Base-by-base conservation (phyloP, 2,113 vertebrate species). In the Oplegnathus fasciatus region DNA sequence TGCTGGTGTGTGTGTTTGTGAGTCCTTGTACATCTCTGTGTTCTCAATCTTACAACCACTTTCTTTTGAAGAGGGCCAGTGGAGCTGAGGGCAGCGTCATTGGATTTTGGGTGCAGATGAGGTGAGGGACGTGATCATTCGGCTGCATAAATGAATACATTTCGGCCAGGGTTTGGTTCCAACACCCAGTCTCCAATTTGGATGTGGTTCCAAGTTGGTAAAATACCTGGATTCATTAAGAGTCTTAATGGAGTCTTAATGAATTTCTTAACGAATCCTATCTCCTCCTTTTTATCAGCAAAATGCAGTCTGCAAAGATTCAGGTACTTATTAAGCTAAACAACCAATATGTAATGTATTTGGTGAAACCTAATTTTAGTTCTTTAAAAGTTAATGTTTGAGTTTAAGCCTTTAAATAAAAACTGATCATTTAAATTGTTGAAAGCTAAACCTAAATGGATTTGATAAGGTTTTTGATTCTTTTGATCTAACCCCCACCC, bases 111-210 rank as follows among this genome's bases (percentile, higher is more conserved):
- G 71, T 67, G 82, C 62, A 75, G 73, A 82, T 26, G 78, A 82
- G 74, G 40, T 57, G 14, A 75, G 52, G 1, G 75, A 67, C 30
- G 28, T 50, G 79, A 82, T 65, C 70, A 61, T 34, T 71, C 24
- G 24, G 66, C 85, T 30, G 75, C 70, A 85, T 80, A 57, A 46
- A 80, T 90, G 42, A 85, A 66, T 76, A 61, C 32, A 77, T 80
- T 70, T 48, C 1, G 10, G 22, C 26, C 72, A 28, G 6, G 20
- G 11, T 52, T 61, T 0, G 14, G 37, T 18, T 69, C 54, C 48
- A 46, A 10, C 17, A 20, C 14, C 13, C 50, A 44, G 5, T 8
- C 50, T 57, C n/a, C 32, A 34, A 13, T 73, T 73, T 78, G 30
- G 32, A 22, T 69, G 11, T 22, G 24, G 3, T 28, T 22, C 24